Conservation (phyloP, 2,797 vertebrate genomes). For the Numenius phaeopus region DNA sequence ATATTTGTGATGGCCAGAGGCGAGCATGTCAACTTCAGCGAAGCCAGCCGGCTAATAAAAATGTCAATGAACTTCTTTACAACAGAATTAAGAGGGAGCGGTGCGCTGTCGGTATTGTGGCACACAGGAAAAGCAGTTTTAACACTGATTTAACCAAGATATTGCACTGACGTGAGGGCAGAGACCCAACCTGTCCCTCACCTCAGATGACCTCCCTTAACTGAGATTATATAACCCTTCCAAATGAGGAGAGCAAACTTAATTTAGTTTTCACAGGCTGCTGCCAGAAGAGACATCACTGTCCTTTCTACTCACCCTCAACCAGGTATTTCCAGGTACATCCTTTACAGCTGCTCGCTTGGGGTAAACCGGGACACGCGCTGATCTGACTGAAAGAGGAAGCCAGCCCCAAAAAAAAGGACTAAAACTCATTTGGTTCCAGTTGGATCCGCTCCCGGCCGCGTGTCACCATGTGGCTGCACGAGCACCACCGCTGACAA, state of each 20-base stretch:
- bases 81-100: background rate
- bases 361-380: background rate
- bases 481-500: background rate
- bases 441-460: background rate
- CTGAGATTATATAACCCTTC: background rate
- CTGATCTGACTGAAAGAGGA: background rate
- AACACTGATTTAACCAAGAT: background rate
- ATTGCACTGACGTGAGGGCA: background rate
- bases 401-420: background rate
- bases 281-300: background rate
- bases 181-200: background rate
- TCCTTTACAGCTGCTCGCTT: background rate
- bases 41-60: constrained; percentile 49
- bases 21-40: background rate
- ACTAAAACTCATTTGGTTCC: background rate
- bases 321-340: background rate
- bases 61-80: constrained; percentile 58
- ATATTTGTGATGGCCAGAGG: constrained; percentile 1
- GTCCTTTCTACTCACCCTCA: background rate
- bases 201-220: constrained; percentile 1
- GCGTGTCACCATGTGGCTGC: background rate
- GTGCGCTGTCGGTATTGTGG: background rate
- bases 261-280: background rate
- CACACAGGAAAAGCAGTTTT: background rate
- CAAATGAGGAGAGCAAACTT: background rate